Evolutionary conservation across 2,797 vertebrate species (phyloP).

Genomic region (Melanotaenia pygmaea): DNA sequence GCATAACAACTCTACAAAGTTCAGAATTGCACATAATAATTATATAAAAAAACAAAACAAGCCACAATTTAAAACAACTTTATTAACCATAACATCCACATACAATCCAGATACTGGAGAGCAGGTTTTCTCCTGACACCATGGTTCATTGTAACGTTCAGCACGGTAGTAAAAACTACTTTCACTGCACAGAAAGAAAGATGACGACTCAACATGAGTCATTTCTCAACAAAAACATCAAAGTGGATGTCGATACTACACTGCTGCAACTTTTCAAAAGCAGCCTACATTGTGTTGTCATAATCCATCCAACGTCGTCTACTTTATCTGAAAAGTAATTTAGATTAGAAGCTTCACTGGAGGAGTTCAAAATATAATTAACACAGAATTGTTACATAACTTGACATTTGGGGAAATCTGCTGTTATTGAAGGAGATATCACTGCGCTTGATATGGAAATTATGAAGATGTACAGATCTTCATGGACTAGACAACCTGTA

Average conservation of each 20-base stretch:
- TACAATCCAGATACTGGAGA: conserved; percentile 77
- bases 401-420: conserved; percentile 5
- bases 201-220: conserved; percentile 78
- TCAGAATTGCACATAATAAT: too few species aligned
- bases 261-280: conserved; percentile 6
- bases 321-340: conserved; percentile 1
- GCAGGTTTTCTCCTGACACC: conserved; percentile 30
- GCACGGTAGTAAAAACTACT: conserved; percentile 35
- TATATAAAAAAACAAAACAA: too few species aligned
- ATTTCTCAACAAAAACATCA: conserved; percentile 45
- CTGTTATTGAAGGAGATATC: background rate
- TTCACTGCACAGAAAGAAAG: conserved; percentile 45
- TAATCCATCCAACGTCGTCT: background rate
- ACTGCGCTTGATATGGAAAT: background rate
- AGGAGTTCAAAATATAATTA: background rate
- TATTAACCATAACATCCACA: conserved; percentile 40
- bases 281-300: background rate
- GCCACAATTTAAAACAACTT: conserved; percentile 8
- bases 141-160: conserved; percentile 16
- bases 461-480: background rate
- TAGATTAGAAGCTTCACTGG: conserved; percentile 1
- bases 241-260: conserved; percentile 16
- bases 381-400: background rate
- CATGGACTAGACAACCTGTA: background rate
- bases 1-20: too few species aligned